These are phyloP conservation scores for Cheilosia grossa DNA, from an alignment of 2,888 invertebrate genomes.

Conservation along the genomic window DNA sequence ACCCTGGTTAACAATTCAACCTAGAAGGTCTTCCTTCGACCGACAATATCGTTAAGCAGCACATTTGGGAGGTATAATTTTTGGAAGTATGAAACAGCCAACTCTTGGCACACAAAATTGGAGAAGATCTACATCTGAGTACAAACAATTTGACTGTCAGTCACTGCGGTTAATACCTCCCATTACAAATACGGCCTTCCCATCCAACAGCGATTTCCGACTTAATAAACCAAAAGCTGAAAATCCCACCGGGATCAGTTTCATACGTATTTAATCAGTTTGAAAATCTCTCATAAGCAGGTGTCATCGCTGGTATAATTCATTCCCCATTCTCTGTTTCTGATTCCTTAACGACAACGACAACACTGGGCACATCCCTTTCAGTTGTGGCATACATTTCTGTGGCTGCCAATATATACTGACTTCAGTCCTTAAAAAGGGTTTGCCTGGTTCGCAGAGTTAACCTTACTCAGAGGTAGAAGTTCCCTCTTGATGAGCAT, in stretches of 20 bases:
- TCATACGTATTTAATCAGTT: slow-evolving; percentile 23
- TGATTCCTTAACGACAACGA: slow-evolving; percentile 3
- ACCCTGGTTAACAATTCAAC: too few species aligned
- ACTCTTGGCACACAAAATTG: too few species aligned
- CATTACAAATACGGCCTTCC: too few species aligned
- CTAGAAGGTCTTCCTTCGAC: too few species aligned
- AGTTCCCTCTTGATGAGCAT: background rate
- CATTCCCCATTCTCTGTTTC: background rate
- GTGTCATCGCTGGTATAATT: slow-evolving; percentile 17
- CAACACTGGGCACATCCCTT: background rate
- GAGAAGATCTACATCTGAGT: too few species aligned
- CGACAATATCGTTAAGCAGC: too few species aligned
- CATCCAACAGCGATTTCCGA: background rate
- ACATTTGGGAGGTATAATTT: too few species aligned
- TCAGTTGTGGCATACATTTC: background rate
- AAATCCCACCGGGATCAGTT: background rate
- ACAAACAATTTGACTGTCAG: too few species aligned
- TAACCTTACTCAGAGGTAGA: background rate
- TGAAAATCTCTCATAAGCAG: slow-evolving; percentile 10
- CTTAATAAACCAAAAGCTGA: background rate
- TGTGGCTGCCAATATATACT: slow-evolving; percentile 10
- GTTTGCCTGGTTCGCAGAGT: background rate
- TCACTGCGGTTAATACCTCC: too few species aligned
- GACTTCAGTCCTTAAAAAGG: background rate
- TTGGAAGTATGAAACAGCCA: too few species aligned